Base-by-base conservation (phyloP, 2,888 invertebrate genomes). In the Rhagonycha lutea region DNA sequence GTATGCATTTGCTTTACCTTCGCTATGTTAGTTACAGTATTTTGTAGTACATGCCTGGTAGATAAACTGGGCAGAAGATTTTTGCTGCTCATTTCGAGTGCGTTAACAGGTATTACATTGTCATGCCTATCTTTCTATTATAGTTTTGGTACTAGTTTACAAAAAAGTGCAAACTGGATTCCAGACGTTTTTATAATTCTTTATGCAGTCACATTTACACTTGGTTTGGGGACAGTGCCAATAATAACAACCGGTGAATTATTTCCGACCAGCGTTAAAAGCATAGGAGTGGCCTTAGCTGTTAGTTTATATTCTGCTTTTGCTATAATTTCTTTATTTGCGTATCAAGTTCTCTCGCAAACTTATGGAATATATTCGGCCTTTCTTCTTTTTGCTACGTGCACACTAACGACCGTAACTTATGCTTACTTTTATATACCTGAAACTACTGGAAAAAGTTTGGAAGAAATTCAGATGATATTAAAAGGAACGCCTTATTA, bases 1-100 rank as follows among this genome's bases (percentile, higher is more conserved):
- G 29, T 72, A 12, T 73, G 76, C 10, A 78, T 78, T 3, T 12
- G 61, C 1, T 61, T 61, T 61, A 61, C 61, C 8, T 5, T 61
- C 1, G 61, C 14, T 12, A 61, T 61, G 61, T 61, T 61, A 4
- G 61, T 12, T 12, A 14, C 61, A 1, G 61, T 9, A 4, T 5
- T 3, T 14, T 14, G 5, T 12, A 14, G 61, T 14, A 14, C 61
- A 7, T 5, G 5, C 10, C n/a, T 10, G 10, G 61, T 61, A 7
- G 61, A 61, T 61, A 61, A 61, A 61, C 5, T 61, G 7, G 61
- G 61, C 5, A 12, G 61, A 11, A 61, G 14, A 14, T 14, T 14
- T 12, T 5, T 61, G 14, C 12, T 61, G 61, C 14, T 61, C 14
- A 14, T 61, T 61, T 61, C 61, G 5, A 61, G 61, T 12, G 12